These are phyloP conservation scores for Scortum barcoo DNA, from an alignment of 2,113 vertebrate species.

Conservation along the genomic window DNA sequence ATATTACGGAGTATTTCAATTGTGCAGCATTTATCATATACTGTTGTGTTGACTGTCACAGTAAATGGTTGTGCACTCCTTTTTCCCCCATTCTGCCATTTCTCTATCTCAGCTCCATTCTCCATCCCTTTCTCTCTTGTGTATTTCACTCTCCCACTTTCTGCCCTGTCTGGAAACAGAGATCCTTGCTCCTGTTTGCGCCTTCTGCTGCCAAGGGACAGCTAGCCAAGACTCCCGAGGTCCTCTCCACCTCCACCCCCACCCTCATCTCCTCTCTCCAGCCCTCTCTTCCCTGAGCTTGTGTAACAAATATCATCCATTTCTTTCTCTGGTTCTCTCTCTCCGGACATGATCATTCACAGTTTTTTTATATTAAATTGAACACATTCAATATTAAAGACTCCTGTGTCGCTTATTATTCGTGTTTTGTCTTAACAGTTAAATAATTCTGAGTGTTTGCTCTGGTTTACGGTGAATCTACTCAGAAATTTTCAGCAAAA, in stretches of 20 bases:
- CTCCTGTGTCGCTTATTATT: background rate
- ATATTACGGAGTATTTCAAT: background rate
- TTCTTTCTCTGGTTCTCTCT: slow-evolving; percentile 1
- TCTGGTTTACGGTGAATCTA: background rate
- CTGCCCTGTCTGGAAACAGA: slow-evolving; percentile 23
- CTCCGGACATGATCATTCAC: background rate
- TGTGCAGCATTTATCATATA: slow-evolving; percentile 7
- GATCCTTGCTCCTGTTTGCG: slow-evolving; percentile 25
- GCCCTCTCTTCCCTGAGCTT: background rate
- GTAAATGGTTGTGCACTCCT: background rate
- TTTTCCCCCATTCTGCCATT: background rate
- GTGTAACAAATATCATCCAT: slow-evolving; percentile 9
- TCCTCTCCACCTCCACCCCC: slow-evolving; percentile 37
- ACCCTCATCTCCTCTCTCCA: slow-evolving; percentile 13
- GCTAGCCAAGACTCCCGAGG: slow-evolving; percentile 52
- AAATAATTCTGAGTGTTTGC: background rate
- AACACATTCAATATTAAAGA: background rate
- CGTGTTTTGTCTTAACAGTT: background rate
- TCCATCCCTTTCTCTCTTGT: background rate
- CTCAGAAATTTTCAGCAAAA: background rate
- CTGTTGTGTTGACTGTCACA: background rate
- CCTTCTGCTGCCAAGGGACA: slow-evolving; percentile 39
- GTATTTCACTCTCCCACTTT: slow-evolving; percentile 12
- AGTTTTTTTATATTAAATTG: background rate
- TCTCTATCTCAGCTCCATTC: background rate